Base-by-base conservation (phyloP, 2,113 vertebrate genomes). In the Brienomyrus longianalis region DNA sequence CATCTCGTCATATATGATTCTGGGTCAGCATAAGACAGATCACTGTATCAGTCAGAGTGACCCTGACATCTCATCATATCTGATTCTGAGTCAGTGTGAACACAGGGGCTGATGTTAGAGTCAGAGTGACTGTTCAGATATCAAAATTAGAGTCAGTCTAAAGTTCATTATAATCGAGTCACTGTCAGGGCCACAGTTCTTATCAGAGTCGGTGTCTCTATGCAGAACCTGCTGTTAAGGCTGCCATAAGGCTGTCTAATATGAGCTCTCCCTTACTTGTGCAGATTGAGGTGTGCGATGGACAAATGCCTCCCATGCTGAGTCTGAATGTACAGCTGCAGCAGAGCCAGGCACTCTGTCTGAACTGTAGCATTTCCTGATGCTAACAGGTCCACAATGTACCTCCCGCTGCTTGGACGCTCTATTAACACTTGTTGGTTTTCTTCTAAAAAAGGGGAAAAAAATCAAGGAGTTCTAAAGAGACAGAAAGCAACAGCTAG, bases 401-500 rank as follows among this genome's bases (percentile, higher is more conserved):
- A 93, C 8, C 91, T n/a, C 2, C 89, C 94, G 47, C 91, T 89
- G 5, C 89, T 86, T 0, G 95, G 92, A 80, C 92, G 91, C n/a
- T 89, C 90, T 92, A 98, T 51, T 3, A 98, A 93, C 3, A 96
- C 83, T 50, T 91, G 95, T 92, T 97, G 97, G 87, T 99, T 99
- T 92, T 97, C 97, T 80, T 97, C 98, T 99, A 94, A 52, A 94
- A 92, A 17, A 7, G 23, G 7, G 23, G 7, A 19, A 84, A 35
- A 45, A 13, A 84, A 43, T 39, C 45, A 43, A 19, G 39, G 5
- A 84, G 35, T 39, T 39, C 19, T 45, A n/a, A 23, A 48, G 43
- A 45, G 21, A 45, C 5, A 45, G 77, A 10, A 8, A 83, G 15
- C 43, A 45, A 84, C n/a, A 8, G 83, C 21, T 21, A 84, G 31